Evolutionary conservation across 2,797 vertebrate genomes (phyloP), one percentile per base, ranked within the genome.

Genomic region (Sebastes matsubarae): DNA sequence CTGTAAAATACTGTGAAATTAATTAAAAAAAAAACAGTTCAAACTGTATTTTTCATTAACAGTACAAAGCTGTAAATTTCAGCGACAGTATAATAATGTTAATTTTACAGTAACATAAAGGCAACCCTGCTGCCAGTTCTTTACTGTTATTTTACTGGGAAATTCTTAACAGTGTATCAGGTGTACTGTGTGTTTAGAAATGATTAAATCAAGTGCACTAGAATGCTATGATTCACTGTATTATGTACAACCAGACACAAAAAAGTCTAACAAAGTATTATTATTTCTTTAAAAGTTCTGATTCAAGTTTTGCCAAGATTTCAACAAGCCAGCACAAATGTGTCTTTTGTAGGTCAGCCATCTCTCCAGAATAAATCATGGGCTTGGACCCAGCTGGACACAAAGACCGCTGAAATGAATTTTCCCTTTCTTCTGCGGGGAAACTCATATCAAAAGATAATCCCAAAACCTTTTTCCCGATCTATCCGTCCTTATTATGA

Each of bases 301-400:
- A 25, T 59, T 55, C 1, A 52, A 36, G 42, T 75, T 65, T 42
- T 72, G 57, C 68, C 22, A 11, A 32, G 57, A 72, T 80, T 67
- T 80, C 69, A 30, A 42, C 8, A 52, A 34, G 59, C 64, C 77
- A 72, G 61, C 63, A 18, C 18, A 52, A 63, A 30, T 58, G 20
- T n/a, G 38, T 66, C 12, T 73, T 82, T 25, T 83, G 57, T 83
- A 80, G 85, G 83, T 85, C 82, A 83, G 42, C 46, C 57, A n/a
- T 67, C 42, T 69, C 61, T 71, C 34, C 50, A 68, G 75, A 77
- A 73, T 46, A 82, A 75, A 16, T 46, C 42, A 80, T 16, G 30
- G 75, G 77, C 80, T 13, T 50, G 67, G 68, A 78, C 81, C 69
- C 85, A 85, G 88, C 54, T 79, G 85, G 68, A 73, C 81, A 84